A percentile compares a stretch with the other conserved stretches of the same genome.
Evolutionary conservation across 1,140 invertebrate species (phyloP).

Genomic region (Ceratoteleas bidentatus): DNA sequence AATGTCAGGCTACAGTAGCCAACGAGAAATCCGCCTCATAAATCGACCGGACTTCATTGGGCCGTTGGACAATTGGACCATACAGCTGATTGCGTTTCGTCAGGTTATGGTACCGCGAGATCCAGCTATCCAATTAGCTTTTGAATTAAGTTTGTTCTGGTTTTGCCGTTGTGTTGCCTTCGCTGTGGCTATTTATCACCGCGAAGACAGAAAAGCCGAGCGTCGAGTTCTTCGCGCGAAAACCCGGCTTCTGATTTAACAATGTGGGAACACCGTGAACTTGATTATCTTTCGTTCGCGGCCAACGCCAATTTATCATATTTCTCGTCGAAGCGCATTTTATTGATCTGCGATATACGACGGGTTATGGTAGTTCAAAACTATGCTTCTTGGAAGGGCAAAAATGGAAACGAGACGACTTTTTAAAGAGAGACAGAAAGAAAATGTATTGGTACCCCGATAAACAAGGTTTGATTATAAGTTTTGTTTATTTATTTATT

Average conservation of each 20-base stretch:
- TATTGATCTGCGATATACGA: constrained; percentile 16
- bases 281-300: constrained; percentile 51
- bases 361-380: neutral
- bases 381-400: too few relatives aligned
- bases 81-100: constrained; percentile 50
- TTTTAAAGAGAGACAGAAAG: too few relatives aligned
- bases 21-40: constrained; percentile 53
- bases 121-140: constrained; percentile 60
- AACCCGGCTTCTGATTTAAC: constrained; percentile 56
- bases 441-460: too few relatives aligned
- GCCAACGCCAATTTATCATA: constrained; percentile 23
- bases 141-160: too few relatives aligned
- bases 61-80: constrained; percentile 64
- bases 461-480: too few relatives aligned
- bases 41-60: constrained; percentile 55
- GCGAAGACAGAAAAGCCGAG: constrained; percentile 51
- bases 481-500: too few relatives aligned
- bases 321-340: constrained; percentile 3
- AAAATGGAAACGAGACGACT: too few relatives aligned
- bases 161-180: too few relatives aligned
- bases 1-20: constrained; percentile 52
- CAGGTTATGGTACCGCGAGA: constrained; percentile 29
- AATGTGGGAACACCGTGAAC: constrained; percentile 64
- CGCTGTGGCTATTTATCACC: constrained; percentile 56
- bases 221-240: constrained; percentile 45